Conservation (phyloP, 1,140 invertebrate species). For the Euura lappo region DNA sequence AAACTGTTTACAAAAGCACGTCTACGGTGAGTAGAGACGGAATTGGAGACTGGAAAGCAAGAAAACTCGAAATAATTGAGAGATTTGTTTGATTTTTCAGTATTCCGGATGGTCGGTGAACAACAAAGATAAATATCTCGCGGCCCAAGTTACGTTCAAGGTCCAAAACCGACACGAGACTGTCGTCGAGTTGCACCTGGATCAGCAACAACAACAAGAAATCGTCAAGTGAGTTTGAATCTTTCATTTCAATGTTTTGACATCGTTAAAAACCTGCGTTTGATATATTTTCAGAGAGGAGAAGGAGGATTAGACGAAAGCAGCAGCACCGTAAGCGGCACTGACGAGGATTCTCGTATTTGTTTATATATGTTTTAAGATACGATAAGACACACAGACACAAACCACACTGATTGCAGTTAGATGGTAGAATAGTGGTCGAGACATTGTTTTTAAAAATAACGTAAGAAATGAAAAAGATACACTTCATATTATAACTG, state of each 20-base stretch:
- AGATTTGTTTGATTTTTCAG: slow-evolving; percentile 44
- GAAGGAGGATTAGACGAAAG: slow-evolving; percentile 47
- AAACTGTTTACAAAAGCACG: slow-evolving; percentile 76
- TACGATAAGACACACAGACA: slow-evolving; percentile 27
- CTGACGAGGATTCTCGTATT: slow-evolving; percentile 40
- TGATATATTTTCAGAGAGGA: slow-evolving; percentile 47
- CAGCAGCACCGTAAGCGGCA: slow-evolving; percentile 29
- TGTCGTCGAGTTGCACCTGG: slow-evolving; percentile 60
- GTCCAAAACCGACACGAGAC: slow-evolving; percentile 62
- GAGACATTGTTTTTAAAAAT: neutral
- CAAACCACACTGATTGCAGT: neutral
- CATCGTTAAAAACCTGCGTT: neutral
- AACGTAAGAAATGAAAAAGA: neutral
- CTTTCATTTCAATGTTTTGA: slow-evolving; percentile 1
- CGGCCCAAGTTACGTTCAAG: slow-evolving; percentile 60
- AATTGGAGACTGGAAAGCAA: neutral
- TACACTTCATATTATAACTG: neutral
- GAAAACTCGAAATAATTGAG: neutral
- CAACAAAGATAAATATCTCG: slow-evolving; percentile 70
- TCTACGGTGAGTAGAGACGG: slow-evolving; percentile 72
- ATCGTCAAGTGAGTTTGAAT: slow-evolving; percentile 46
- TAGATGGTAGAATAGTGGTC: neutral
- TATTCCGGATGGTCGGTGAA: slow-evolving; percentile 74
- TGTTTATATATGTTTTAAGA: slow-evolving; percentile 54
- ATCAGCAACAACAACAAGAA: slow-evolving; percentile 47